These are phyloP conservation scores for Zootermopsis nevadensis DNA, from an alignment of 2,888 invertebrate species.

Conservation along the genomic window DNA sequence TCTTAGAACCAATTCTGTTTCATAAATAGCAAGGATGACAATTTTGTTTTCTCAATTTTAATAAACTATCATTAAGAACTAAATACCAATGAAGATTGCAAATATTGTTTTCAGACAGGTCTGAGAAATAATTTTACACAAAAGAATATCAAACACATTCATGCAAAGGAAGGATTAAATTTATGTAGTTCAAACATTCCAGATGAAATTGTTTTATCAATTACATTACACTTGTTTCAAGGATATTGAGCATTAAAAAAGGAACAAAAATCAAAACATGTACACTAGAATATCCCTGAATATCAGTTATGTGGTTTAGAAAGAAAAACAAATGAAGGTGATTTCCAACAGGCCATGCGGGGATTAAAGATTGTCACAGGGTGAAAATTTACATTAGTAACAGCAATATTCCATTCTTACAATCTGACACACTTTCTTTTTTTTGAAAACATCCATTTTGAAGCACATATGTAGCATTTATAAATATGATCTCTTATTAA, in stretches of 20 bases:
- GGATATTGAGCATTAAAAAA: constrained; percentile 29
- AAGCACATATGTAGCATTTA: constrained; percentile 35
- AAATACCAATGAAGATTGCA: neutral
- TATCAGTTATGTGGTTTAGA: constrained; percentile 20
- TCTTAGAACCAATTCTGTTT: constrained; percentile 24
- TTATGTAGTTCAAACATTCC: neutral
- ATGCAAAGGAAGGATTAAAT: neutral
- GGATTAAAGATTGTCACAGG: constrained; percentile 33
- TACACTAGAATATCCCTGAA: constrained; percentile 39
- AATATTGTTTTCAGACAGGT: neutral
- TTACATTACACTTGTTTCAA: constrained; percentile 14
- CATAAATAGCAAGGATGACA: constrained; percentile 28
- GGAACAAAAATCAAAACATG: constrained; percentile 28
- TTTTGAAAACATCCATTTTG: constrained; percentile 27
- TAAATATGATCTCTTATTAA: neutral
- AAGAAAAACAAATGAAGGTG: constrained; percentile 15
- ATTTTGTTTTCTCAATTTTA: constrained; percentile 17
- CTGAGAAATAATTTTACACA: neutral
- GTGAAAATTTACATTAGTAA: constrained; percentile 18
- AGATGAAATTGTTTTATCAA: constrained; percentile 11
- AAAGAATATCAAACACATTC: constrained; percentile 17
- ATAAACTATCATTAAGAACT: neutral
- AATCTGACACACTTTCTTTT: constrained; percentile 25
- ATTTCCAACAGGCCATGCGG: neutral
- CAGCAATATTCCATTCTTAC: constrained; percentile 22